Conservation (phyloP, 2,888 invertebrate genomes). For the Erannis defoliaria region DNA sequence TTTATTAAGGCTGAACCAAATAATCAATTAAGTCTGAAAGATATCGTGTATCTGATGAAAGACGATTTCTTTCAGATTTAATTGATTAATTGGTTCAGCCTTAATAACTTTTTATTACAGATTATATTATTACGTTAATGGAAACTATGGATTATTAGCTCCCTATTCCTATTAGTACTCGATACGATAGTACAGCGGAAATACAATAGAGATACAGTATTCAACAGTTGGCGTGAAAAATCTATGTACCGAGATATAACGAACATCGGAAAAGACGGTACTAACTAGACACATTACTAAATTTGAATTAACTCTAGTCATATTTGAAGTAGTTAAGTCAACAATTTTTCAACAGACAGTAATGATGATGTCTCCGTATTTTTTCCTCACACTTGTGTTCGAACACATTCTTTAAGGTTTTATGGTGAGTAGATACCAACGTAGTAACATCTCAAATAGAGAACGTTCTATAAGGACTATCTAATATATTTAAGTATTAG, state of each 20-base stretch:
- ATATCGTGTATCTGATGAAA: no score
- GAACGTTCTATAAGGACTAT: constrained; percentile 43
- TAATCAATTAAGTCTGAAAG: no score
- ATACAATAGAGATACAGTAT: no score
- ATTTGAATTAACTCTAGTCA: constrained; percentile 61
- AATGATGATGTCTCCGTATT: constrained; percentile 33
- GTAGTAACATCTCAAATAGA: constrained; percentile 37
- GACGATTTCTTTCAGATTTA: no score
- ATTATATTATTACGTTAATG: no score
- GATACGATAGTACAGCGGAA: no score
- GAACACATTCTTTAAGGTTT: constrained; percentile 44
- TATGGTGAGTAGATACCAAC: constrained; percentile 47
- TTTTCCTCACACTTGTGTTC: constrained; percentile 25
- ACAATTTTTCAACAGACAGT: constrained; percentile 47
- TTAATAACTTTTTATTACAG: no score
- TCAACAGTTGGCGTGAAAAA: constrained; percentile 40
- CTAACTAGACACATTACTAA: constrained; percentile 10
- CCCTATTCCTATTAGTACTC: no score
- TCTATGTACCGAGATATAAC: constrained; percentile 24
- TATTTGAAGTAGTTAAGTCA: constrained; percentile 53
- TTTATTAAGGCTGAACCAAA: no score
- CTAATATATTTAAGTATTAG: constrained; percentile 42
- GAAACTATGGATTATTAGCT: no score
- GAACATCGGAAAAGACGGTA: constrained; percentile 31
- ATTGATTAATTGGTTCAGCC: no score